Conservation (phyloP, 2,113 vertebrate species). For the Myotis lucifugus region DNA sequence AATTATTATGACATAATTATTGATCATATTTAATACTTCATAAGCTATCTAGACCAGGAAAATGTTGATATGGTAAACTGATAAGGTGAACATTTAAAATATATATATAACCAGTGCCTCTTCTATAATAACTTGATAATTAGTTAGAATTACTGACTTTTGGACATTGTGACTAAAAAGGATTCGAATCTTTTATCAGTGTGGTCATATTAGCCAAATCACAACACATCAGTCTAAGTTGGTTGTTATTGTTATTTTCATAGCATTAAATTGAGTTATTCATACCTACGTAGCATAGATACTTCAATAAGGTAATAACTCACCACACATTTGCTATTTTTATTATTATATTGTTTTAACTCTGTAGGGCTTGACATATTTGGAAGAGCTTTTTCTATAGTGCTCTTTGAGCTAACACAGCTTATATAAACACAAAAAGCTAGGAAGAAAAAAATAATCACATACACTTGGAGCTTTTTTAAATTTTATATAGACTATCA, state of each 20-base stretch:
- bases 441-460: background rate
- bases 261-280: background rate
- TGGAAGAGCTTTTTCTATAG: background rate
- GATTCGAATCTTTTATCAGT: background rate
- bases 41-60: background rate
- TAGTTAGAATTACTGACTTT: conserved; percentile 45
- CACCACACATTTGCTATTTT: background rate
- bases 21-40: conserved; percentile 61
- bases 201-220: background rate
- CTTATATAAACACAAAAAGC: background rate
- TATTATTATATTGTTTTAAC: background rate
- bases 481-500: background rate
- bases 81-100: background rate
- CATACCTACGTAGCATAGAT: background rate
- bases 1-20: conserved; percentile 13
- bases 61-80: conserved; percentile 31
- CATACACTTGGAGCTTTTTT: background rate
- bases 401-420: background rate
- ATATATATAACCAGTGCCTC: background rate
- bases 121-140: background rate
- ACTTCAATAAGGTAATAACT: background rate
- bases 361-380: background rate
- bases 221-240: background rate
- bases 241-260: background rate
- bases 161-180: background rate